phyloP scores from a whole-genome alignment of 2,888 invertebrate species.

The Eupithecia insigniata region DNA sequence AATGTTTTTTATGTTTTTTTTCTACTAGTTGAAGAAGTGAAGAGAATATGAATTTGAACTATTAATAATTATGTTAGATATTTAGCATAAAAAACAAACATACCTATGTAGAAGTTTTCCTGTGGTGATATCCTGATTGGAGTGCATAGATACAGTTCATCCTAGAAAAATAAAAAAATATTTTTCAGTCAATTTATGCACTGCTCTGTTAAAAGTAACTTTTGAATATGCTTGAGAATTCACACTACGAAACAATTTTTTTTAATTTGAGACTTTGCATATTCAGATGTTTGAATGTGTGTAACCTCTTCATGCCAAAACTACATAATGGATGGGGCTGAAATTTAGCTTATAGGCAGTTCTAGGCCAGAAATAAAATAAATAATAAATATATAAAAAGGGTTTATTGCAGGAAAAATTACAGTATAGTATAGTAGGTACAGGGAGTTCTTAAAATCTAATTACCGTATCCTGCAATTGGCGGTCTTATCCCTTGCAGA shows the following conservation, averaged over 20 bases:
- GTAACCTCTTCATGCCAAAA: not conserved
- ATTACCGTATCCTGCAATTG: too few species aligned
- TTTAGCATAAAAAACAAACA: slow-evolving; percentile 32
- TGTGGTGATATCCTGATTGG: slow-evolving; percentile 92
- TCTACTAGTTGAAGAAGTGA: not conserved
- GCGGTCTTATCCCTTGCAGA: too few species aligned
- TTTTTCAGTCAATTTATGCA: not conserved
- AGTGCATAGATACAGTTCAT: slow-evolving; percentile 96
- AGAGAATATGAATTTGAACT: not conserved
- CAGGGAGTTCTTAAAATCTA: too few species aligned
- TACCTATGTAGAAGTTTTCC: slow-evolving; percentile 92
- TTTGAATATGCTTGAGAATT: not conserved
- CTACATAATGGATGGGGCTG: not conserved
- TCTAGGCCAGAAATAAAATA: too few species aligned
- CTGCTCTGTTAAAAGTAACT: not conserved
- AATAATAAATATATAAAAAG: too few species aligned
- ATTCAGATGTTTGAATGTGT: too few species aligned
- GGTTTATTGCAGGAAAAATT: too few species aligned
- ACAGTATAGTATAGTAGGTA: too few species aligned
- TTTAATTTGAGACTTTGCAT: too few species aligned
- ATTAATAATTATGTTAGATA: not conserved
- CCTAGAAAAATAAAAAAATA: slow-evolving; percentile 85
- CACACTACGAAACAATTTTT: too few species aligned
- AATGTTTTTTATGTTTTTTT: too few species aligned
- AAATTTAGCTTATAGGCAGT: too few species aligned